phyloP scores from a whole-genome alignment of 1,140 invertebrate species.

The Musca domestica region DNA sequence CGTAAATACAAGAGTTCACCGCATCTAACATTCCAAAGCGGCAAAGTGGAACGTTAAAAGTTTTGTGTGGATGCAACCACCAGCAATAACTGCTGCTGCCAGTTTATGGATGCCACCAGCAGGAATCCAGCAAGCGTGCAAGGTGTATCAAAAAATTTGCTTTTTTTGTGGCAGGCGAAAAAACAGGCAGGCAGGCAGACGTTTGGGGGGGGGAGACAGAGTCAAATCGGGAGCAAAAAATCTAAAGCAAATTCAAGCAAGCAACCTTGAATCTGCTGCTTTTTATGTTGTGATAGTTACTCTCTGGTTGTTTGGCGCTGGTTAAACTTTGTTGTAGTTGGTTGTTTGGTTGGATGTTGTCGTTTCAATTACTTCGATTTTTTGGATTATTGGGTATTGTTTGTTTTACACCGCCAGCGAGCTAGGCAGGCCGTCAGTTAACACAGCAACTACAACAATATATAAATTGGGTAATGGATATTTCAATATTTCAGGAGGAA shows the following conservation, averaged over 20 bases:
- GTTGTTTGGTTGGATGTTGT: neutral
- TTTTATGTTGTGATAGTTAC: too few species aligned
- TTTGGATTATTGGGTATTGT: neutral
- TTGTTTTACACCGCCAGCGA: neutral
- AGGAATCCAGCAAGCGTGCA: neutral
- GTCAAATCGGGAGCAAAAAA: too few species aligned
- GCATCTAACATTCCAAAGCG: slow-evolving; percentile 21
- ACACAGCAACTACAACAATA: neutral
- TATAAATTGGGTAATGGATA: slow-evolving; percentile 4
- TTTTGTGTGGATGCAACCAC: neutral
- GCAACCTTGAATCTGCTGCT: too few species aligned
- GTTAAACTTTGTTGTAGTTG: neutral
- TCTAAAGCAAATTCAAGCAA: too few species aligned
- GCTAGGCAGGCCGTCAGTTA: too few species aligned
- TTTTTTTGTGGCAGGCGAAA: too few species aligned
- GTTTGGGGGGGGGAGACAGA: too few species aligned
- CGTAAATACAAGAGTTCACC: slow-evolving; percentile 13
- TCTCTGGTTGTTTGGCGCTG: neutral
- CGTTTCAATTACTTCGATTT: neutral
- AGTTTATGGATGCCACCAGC: neutral
- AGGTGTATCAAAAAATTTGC: neutral
- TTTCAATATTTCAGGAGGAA: slow-evolving; percentile 9
- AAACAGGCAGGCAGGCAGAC: too few species aligned
- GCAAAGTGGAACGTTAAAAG: slow-evolving; percentile 15
- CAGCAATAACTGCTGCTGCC: slow-evolving; percentile 1